Base-by-base conservation (phyloP, 2,113 vertebrate genomes). In the Xerus inauris region DNA sequence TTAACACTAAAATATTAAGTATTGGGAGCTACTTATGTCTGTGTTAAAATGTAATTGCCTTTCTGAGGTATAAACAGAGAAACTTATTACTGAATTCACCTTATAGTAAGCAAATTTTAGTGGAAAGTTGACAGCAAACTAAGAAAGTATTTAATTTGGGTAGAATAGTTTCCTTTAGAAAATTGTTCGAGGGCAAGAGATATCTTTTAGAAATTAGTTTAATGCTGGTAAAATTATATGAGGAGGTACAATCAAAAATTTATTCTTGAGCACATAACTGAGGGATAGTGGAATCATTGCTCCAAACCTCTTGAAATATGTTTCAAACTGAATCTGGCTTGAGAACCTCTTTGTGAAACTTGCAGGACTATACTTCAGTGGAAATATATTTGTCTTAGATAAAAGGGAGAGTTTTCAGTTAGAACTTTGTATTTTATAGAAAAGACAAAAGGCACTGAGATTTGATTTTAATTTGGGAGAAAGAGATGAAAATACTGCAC, bases 241-340 rank as follows among this genome's bases (percentile, higher is more conserved):
- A 95, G 16, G 19, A 96, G 54, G 73, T 88, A 93, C 62, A 95
- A 83, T 88, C 80, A 30, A 93, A 97, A 97, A 91, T 65, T 8
- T 80, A 76, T 94, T 93, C 82, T 76, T 76, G 38, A 91, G 51
- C 49, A 57, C 19, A 77, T 76, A 69, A 87, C 49, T 62, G 45
- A 89, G 2, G 0, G 24, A 73, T 22, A 89, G 9, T 47, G 40
- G 71, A 49, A 59, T 59, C 57, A 87, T 14, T 57, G 1, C 32
- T 65, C 13, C 54, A 95, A 87, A 89, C 5, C 75, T 80, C 57
- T 77, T 75, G 51, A 87, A 75, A 92, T 49, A 38, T 8, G 35
- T 38, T 71, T 90, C n/a, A 90, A 64, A 65, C 51, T 32, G 57
- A 77, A 76, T 64, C 11, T 54, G 17, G 42, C 84, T 87, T 26